Base-by-base conservation (phyloP, 2,888 invertebrate species). In the Agonum fuliginosum region DNA sequence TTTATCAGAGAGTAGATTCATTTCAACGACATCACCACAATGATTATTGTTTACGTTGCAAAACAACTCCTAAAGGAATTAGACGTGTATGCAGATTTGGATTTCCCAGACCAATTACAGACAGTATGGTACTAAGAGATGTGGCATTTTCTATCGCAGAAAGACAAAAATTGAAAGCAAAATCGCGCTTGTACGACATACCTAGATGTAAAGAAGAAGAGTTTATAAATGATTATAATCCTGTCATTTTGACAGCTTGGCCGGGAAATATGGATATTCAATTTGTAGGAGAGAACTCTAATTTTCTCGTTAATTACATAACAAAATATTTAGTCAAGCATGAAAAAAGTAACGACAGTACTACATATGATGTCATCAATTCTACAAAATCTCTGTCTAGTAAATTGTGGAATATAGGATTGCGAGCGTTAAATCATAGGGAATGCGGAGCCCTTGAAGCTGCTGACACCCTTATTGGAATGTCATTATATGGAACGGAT, bases 381-480 rank as follows among this genome's bases (percentile, higher is more conserved):
- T 81, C 83, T 73, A 81, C 82, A 22, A 83, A 81, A 80, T 62
- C 80, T 19, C 58, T 84, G 0, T 51, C 73, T 73, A 83, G 82
- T 73, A 70, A 79, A 0, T 80, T 84, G 20, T 83, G 80, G 81
- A 83, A 82, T 73, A 78, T 83, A 77, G 83, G 80, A 5, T 75
- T 84, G 30, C 80, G 84, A 43, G 78, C 79, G 0, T 78, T 84
- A 70, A 81, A 71, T 22, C 81, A 82, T 78, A 79, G 84, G 77
- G 84, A 85, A 79, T 84, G 84, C 67, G 84, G 84, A 1, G 79
- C 83, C n/a, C 78, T 84, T 3, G 84, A 85, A 81, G 84, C 84
- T 67, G 80, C 81, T 54, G 83, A 84, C 78, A 83, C 82, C 22
- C 51, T 85, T 6, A 70, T 83, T 30, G 82, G 83, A 6, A 80